Conservation (phyloP, 1,140 invertebrate species). For the Zaprionus tsacasi region DNA sequence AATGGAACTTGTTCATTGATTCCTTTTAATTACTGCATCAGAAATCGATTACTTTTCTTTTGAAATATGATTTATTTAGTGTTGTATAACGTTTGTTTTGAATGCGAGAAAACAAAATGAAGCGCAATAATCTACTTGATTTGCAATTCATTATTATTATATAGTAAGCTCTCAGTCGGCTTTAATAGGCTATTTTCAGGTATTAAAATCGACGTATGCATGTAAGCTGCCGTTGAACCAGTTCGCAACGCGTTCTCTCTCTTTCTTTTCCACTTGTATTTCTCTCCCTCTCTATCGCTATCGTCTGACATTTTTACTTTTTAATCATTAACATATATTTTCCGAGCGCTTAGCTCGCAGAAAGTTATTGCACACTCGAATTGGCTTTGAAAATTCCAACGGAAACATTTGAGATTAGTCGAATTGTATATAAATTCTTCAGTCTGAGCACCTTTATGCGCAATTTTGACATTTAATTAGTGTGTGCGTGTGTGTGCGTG, state of each 20-base stretch:
- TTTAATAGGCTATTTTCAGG: neutral
- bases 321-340: neutral
- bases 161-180: neutral
- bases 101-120: neutral
- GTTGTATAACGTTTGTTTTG: neutral
- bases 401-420: constrained; percentile 53
- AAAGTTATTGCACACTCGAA: constrained; percentile 57
- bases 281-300: neutral
- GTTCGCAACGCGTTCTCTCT: neutral
- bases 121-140: constrained; percentile 4
- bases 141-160: neutral
- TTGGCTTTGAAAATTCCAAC: constrained; percentile 74
- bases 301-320: neutral
- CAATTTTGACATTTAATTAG: constrained; percentile 82
- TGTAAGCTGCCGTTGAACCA: constrained; percentile 4
- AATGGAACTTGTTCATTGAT: too few relatives aligned
- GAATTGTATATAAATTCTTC: constrained; percentile 68
- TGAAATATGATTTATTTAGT: neutral
- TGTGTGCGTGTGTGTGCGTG: constrained; percentile 21
- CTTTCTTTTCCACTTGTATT: neutral
- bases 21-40: too few relatives aligned
- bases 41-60: neutral
- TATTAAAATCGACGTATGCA: neutral
- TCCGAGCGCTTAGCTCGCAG: neutral
- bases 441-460: constrained; percentile 60